These are phyloP conservation scores for Peromyscus californicus DNA, from an alignment of 2,113 vertebrate species.

Conservation along the genomic window DNA sequence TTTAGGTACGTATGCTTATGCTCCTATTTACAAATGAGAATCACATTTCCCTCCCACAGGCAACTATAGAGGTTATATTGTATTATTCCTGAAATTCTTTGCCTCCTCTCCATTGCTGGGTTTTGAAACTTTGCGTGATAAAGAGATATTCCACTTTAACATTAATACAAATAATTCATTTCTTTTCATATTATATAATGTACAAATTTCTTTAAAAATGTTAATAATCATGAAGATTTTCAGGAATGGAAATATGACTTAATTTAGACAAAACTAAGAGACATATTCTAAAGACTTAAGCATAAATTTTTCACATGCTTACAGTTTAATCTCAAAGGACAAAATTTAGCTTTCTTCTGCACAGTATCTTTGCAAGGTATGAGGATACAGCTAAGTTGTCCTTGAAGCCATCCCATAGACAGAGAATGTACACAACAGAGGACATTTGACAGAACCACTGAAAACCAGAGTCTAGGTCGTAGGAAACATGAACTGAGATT, in stretches of 20 bases:
- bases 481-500: background rate
- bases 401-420: background rate
- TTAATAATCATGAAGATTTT: background rate
- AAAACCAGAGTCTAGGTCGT: background rate
- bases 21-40: background rate
- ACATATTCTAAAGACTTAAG: background rate
- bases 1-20: background rate
- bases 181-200: background rate
- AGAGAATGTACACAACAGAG: rapidly evolving
- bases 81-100: background rate
- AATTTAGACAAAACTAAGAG: background rate
- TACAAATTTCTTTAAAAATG: background rate
- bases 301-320: background rate
- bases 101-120: background rate
- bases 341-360: background rate
- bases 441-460: background rate
- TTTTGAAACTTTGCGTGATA: background rate
- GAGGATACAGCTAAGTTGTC: background rate
- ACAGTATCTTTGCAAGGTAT: background rate
- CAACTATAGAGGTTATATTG: background rate
- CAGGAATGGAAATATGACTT: background rate
- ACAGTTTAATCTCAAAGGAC: background rate
- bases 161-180: background rate
- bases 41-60: background rate
- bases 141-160: background rate